Percentiles rank a stretch among this genome's conserved stretches.
Evolutionary conservation across 2,888 invertebrate species (phyloP).

Genomic region (Sthenelais limicola): DNA sequence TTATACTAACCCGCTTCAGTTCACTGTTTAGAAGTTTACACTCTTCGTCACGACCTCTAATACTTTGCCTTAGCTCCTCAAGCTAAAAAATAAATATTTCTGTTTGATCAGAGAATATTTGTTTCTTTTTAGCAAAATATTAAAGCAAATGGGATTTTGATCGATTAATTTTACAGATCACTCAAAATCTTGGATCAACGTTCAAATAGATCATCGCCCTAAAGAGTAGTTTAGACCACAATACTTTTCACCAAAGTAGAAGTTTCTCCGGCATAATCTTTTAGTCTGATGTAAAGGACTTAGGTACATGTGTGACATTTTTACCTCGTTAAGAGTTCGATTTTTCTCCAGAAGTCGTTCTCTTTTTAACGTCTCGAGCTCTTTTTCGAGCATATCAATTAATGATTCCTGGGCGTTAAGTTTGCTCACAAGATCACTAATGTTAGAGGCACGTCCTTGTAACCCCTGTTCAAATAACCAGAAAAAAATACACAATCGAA

Average conservation of each 20-base stretch:
- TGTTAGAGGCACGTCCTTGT: slow-evolving; percentile 17
- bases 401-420: slow-evolving; percentile 63
- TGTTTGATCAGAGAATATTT: too few species aligned
- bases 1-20: slow-evolving; percentile 56
- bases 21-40: slow-evolving; percentile 55
- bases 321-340: slow-evolving; percentile 19
- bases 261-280: neutral
- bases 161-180: too few species aligned
- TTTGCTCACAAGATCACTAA: slow-evolving; percentile 55
- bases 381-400: slow-evolving; percentile 62
- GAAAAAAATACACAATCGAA: too few species aligned
- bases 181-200: too few species aligned
- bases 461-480: slow-evolving; percentile 22
- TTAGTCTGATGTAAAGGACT: neutral
- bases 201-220: too few species aligned
- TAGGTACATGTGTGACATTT: too few species aligned
- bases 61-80: slow-evolving; percentile 53
- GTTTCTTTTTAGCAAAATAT: too few species aligned
- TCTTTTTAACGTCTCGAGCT: slow-evolving; percentile 57
- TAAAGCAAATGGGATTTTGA: too few species aligned
- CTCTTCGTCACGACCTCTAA: slow-evolving; percentile 56
- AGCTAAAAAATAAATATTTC: too few species aligned
- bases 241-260: neutral
- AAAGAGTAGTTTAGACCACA: too few species aligned
- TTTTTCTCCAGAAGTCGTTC: slow-evolving; percentile 47